phyloP scores from a whole-genome alignment of 2,797 vertebrate genomes.

The Garrulus glandarius region DNA sequence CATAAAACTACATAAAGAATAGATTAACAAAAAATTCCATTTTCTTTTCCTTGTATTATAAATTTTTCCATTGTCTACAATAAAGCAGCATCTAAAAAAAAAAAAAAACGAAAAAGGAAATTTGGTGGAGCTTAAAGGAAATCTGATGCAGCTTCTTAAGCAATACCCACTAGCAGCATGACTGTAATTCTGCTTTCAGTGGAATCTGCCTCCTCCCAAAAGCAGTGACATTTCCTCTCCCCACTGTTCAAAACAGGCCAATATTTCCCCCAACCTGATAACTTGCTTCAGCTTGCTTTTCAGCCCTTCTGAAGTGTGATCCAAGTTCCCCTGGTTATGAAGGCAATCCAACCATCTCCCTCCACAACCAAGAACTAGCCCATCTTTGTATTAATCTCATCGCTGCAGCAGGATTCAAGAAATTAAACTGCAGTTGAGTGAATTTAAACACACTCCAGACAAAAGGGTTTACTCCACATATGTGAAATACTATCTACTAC shows the following conservation, averaged over 20 bases:
- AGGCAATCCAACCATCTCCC: neutral
- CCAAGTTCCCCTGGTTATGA: neutral
- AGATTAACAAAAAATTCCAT: neutral
- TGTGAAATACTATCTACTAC: neutral
- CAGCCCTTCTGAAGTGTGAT: constrained; percentile 2
- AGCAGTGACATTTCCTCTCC: neutral
- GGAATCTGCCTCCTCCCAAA: neutral
- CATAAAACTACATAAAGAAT: neutral
- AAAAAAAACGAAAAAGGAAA: neutral
- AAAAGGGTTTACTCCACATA: neutral
- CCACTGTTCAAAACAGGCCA: neutral
- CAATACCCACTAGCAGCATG: neutral
- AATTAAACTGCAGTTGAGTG: neutral
- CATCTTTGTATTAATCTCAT: neutral
- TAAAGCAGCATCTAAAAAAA: neutral
- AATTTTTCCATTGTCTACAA: neutral
- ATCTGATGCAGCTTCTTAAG: neutral
- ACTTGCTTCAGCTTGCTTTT: neutral
- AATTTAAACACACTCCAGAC: neutral
- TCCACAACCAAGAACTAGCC: neutral
- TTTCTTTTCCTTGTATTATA: neutral
- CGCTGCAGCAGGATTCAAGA: neutral
- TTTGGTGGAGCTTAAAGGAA: neutral
- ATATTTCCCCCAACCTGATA: neutral
- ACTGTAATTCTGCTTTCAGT: neutral